Evolutionary conservation across 2,113 vertebrate genomes (phyloP), one percentile per base, ranked within the genome.

Genomic region (Trogon surrucura): DNA sequence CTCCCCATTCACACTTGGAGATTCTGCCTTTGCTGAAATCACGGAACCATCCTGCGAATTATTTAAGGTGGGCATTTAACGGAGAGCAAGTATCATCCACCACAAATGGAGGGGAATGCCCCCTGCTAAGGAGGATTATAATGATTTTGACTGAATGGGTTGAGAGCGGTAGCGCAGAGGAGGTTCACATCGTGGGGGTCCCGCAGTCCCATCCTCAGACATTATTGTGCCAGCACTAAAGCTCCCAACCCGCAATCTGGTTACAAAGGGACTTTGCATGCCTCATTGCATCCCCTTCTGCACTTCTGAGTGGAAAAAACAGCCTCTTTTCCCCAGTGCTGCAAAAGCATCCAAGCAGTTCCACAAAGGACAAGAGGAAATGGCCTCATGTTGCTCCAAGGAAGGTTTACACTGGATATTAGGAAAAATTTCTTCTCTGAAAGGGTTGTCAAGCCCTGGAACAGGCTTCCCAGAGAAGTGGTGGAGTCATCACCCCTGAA

Each of bases 161-260:
- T 77, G 80, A 70, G 70, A 32, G 23, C 11, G 36, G 13, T n/a
- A 45, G 51, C 44, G 38, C 64, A 62, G 21, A 27, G 79, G 71
- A 64, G 5, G 45, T 56, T 45, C 56, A 30, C 5, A 1, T 19
- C 29, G 7, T 4, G 23, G 7, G 62, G 9, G 9, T 18, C 15
- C 38, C 10, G 6, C 1, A 2, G 51, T 9, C 30, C 45, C 34
- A 51, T 44, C 15, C 38, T n/a, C 29, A 19, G 1, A 61, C 16
- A 36, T 65, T 29, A 19, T 7, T 1, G 2, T 14, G 10, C 7
- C 65, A 38, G 19, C 6, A 0, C 48, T 13, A 60, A 51, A 36
- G 45, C 9, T 32, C 15, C 17, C 41, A 58, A 45, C 17, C 38
- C 54, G 47, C 3, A 23, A 48, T 4, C 45, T 44, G 34, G 26